These are phyloP conservation scores for Sminthopsis crassicaudata DNA, from an alignment of 2,113 vertebrate genomes.

Conservation along the genomic window DNA sequence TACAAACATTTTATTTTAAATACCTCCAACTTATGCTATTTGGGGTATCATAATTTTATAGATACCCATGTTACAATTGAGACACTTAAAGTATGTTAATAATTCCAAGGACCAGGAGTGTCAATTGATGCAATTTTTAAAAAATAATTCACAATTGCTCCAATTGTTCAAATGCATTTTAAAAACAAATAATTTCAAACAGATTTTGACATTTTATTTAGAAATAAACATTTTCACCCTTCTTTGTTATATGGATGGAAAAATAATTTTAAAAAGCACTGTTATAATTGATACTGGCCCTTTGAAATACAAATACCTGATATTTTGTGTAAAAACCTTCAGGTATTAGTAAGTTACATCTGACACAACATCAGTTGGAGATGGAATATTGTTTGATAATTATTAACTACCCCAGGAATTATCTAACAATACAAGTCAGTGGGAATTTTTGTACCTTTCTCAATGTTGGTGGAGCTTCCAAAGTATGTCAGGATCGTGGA, in stretches of 20 bases:
- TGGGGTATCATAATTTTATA: not conserved
- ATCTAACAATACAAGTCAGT: no score
- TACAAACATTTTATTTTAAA: not conserved
- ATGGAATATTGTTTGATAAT: no score
- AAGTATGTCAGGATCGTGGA: no score
- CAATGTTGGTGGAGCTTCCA: no score
- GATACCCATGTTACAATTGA: not conserved
- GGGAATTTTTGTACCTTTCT: no score
- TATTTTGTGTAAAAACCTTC: not conserved
- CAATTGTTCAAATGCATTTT: not conserved
- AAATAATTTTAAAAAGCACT: not conserved
- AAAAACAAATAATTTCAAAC: not conserved
- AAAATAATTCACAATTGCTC: not conserved
- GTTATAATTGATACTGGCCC: not conserved
- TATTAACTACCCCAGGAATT: no score
- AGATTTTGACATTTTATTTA: not conserved
- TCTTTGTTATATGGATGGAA: not conserved
- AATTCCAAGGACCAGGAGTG: not conserved
- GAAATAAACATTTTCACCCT: not conserved
- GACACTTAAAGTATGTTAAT: not conserved
- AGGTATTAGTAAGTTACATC: not conserved
- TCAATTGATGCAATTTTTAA: not conserved
- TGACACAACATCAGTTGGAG: not conserved
- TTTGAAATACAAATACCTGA: not conserved
- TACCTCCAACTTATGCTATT: not conserved